These are phyloP conservation scores for Vidua chalybeata DNA, from an alignment of 2,113 vertebrate genomes.

Conservation along the genomic window DNA sequence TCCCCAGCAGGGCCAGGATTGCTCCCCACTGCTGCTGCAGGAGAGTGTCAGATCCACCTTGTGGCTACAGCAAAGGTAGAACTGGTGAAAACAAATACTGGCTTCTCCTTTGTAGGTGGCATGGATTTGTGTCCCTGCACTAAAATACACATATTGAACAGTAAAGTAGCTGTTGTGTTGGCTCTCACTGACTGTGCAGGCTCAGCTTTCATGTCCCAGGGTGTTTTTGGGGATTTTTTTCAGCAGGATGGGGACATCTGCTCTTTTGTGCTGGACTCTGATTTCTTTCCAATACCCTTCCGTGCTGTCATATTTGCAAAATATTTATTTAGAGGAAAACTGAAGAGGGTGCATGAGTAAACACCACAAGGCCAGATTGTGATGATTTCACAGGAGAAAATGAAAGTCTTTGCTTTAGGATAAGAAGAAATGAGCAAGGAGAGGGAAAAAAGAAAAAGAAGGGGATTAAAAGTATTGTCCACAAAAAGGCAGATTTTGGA, in stretches of 20 bases:
- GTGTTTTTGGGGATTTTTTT: background rate
- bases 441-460: background rate
- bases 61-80: background rate
- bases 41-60: background rate
- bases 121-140: background rate
- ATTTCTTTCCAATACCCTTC: background rate
- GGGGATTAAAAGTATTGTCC: background rate
- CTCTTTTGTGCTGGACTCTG: background rate
- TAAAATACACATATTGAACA: background rate
- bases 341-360: background rate
- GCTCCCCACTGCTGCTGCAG: background rate
- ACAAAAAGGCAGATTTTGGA: background rate
- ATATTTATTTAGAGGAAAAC: conserved; percentile 40
- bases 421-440: background rate
- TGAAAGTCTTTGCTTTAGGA: background rate
- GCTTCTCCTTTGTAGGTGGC: background rate
- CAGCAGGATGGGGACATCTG: background rate
- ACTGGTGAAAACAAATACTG: background rate
- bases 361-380: background rate
- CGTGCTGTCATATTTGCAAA: background rate
- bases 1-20: background rate
- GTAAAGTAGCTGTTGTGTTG: background rate
- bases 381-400: conserved; percentile 11
- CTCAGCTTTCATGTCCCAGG: background rate
- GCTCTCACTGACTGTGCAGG: background rate